Evolutionary conservation across 2,113 vertebrate species (phyloP), one percentile per base, ranked within the genome.

Genomic region (Nicator chloris): DNA sequence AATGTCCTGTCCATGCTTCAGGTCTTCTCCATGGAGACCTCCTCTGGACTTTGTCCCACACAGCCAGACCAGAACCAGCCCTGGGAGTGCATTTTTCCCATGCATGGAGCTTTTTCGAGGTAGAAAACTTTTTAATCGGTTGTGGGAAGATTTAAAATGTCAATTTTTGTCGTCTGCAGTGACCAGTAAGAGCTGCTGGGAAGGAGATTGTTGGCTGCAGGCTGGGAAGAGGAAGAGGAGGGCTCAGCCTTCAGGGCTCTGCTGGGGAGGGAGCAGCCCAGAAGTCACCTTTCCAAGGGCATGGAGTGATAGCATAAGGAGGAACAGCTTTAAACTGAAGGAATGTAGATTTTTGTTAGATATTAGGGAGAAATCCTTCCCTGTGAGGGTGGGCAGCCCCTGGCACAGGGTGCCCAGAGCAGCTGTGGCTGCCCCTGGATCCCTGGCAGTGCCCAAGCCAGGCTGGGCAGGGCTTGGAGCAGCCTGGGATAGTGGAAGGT

Each of bases 401-500:
- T 60, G 72, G 45, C 44, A 77, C 39, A 54, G 68, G 30, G 4
- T 63, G 26, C 33, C 35, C 71, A 77, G 45, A 60, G 73, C 0
- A 70, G 19, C 40, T 39, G 42, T 7, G 68, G 68, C 23, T 66
- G 60, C 9, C 5, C 13, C 69, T 45, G 57, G 22, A 59, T 39
- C 61, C 53, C 53, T 82, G 69, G n/a, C 1, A 75, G 5, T 45
- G 28, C 0, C 53, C 78, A 39, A 60, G n/a, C 13, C 28, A 22
- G 45, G 28, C 0, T 88, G 77, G 59, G 73, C 0, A 0, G 37
- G 37, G 44, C 4, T 73, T 39, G 69, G 50, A 68, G 11, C 24
- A n/a, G 0, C 6, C 28, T 82, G 45, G n/a, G 9, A 3, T 0
- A 47, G 20, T 0, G 33, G 28, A 4, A 75, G 6, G 4, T n/a